phyloP scores from a whole-genome alignment of 2,113 vertebrate genomes.

The Sapajus apella region DNA sequence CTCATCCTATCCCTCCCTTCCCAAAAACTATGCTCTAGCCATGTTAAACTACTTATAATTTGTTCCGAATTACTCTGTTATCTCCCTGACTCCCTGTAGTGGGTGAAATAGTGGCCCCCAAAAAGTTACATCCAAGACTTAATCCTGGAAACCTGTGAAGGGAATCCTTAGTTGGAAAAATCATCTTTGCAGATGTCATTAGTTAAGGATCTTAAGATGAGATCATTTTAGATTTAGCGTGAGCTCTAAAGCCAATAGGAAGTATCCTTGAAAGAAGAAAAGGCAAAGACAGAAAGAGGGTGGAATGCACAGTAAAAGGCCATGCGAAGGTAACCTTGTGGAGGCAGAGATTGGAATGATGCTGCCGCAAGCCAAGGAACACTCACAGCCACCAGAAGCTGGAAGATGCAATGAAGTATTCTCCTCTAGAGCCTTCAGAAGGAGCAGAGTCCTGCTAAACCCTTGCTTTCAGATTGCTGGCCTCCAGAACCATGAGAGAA shows the following conservation, averaged over 20 bases:
- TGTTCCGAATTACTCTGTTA: neutral
- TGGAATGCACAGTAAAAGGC: neutral
- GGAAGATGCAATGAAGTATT: too few relatives aligned
- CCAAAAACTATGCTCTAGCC: neutral
- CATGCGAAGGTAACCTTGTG: fast-evolving
- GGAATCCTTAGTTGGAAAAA: neutral
- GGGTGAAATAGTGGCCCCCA: neutral
- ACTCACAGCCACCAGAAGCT: neutral
- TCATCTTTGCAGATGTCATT: neutral
- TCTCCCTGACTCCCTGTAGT: neutral
- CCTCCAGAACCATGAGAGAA: neutral
- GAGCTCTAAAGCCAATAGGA: too few relatives aligned
- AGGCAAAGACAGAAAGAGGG: neutral
- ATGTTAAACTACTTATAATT: neutral
- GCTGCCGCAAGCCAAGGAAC: neutral
- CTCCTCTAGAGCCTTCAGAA: neutral
- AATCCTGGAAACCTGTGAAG: neutral
- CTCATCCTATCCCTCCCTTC: neutral
- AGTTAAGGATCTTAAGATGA: neutral
- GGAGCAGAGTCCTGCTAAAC: neutral
- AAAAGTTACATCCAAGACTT: neutral
- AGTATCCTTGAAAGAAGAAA: neutral
- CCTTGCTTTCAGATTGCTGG: neutral
- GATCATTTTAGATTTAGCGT: neutral
- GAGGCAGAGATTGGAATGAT: neutral